Evolutionary conservation across 1,140 invertebrate genomes (phyloP), one percentile per base, ranked within the genome.

Genomic region (Nasonia vitripennis): DNA sequence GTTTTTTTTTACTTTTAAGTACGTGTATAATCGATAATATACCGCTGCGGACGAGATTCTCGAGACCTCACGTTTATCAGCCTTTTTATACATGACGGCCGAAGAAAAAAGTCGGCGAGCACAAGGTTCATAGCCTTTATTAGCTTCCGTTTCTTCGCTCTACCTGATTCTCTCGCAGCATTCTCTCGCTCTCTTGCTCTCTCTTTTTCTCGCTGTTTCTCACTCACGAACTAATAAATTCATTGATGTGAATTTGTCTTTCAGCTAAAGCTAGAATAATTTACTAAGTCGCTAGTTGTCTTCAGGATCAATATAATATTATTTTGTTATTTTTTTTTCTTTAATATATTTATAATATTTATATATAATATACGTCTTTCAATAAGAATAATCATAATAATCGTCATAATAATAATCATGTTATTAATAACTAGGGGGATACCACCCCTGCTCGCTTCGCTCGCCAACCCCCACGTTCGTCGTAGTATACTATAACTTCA

Each of bases 211-310:
- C 71, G 17, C 48, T 78, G 11, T 83, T 20, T 20, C 34, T 67
- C 55, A 45, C 48, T 67, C 77, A 17, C 81, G 23, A 70, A 82
- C 48, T 90, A 88, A 88, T 89, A 89, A 85, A 89, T 90, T 90
- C 81, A 87, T 86, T 89, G 85, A 88, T 86, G 88, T 89, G 88
- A 89, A 90, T 91, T 71, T 71, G 23, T 67, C 31, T 71, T 31
- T 90, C 86, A 88, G 83, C 90, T 91, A 92, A 89, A 89, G 89
- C 88, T 91, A 91, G 88, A 91, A 91, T 92, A 91, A 92, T 92
- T 92, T 89, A 90, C 91, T 92, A 92, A 88, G 87, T 89, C 84
- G 88, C 87, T 92, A 91, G 81, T 87, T 89, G 85, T 90, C 79
- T 89, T 90, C 83, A 91, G 83, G 87, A 90, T 91, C 88, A 88